Evolutionary conservation across 2,888 invertebrate genomes (phyloP).

Genomic region (Drosophila diplacantha): DNA sequence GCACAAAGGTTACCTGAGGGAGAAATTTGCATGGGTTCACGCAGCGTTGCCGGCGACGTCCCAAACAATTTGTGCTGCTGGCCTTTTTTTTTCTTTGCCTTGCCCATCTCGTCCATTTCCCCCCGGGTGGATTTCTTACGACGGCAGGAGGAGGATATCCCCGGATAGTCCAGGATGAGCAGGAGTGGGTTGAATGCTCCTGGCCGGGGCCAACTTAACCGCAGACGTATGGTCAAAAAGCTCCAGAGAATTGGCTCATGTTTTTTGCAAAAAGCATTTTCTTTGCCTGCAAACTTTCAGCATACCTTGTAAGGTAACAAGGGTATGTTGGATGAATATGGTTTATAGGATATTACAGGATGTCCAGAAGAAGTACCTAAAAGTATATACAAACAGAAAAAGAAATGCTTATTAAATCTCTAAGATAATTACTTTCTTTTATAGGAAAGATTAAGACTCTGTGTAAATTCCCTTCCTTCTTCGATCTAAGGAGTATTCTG

Average conservation of each 20-base stretch:
- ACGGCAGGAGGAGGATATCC: not conserved
- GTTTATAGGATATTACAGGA: not conserved
- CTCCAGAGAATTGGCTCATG: conserved; percentile 66
- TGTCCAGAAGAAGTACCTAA: not conserved
- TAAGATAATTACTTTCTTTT: not conserved
- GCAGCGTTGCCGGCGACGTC: conserved; percentile 51
- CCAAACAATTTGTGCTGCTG: conserved; percentile 63
- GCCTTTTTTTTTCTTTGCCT: conserved; percentile 25
- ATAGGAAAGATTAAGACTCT: too few relatives aligned
- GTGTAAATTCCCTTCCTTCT: not conserved
- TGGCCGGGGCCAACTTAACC: conserved; percentile 61
- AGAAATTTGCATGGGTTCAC: conserved; percentile 70
- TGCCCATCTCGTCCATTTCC: conserved; percentile 11
- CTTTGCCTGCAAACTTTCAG: conserved; percentile 32
- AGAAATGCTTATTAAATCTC: not conserved
- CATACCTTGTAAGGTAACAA: conserved; percentile 27
- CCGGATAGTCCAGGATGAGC: conserved; percentile 16
- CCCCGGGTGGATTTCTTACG: conserved; percentile 33
- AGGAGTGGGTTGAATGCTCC: conserved; percentile 43
- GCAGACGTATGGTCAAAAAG: conserved; percentile 68
- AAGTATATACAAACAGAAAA: not conserved
- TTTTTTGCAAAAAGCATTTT: conserved; percentile 45
- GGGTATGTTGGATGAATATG: not conserved
- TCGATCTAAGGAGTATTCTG: conserved; percentile 1
- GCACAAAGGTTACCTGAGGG: conserved; percentile 70